Conservation (phyloP, 2,888 invertebrate species). For the Drosophila siamana region DNA sequence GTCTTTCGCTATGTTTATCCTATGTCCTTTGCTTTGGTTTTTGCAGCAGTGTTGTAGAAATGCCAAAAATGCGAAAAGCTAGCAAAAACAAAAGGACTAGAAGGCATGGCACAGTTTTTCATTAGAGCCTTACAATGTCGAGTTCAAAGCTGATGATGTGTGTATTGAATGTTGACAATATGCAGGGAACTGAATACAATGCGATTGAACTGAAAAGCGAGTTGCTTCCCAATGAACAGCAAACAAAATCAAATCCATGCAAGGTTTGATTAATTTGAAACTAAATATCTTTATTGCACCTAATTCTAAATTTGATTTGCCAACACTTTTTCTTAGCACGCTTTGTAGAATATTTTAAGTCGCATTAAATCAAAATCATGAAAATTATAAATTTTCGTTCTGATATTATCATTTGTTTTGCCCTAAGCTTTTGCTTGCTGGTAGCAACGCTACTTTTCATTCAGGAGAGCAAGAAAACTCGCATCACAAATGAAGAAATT, state of each 20-base stretch:
- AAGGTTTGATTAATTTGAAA: too few species aligned
- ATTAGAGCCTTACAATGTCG: conserved; percentile 5
- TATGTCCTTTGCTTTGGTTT: conserved; percentile 19
- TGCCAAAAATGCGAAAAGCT: neutral
- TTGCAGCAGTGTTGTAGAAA: conserved; percentile 17
- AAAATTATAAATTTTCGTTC: conserved; percentile 27
- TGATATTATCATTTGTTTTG: neutral
- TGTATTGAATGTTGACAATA: neutral
- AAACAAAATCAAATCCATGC: neutral
- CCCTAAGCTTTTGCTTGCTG: neutral
- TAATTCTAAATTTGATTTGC: too few species aligned
- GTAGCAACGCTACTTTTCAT: neutral
- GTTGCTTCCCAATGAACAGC: neutral
- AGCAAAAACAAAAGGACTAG: conserved; percentile 12
- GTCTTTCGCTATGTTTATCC: conserved; percentile 11
- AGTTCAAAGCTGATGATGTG: neutral
- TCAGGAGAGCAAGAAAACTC: neutral
- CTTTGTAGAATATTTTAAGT: too few species aligned
- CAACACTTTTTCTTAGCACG: conserved; percentile 6
- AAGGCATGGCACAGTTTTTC: conserved; percentile 12
- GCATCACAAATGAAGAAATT: neutral
- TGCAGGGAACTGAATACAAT: neutral
- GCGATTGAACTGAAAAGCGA: neutral
- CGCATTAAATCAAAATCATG: conserved; percentile 25
- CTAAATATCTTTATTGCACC: too few species aligned